phyloP scores from a whole-genome alignment of 2,113 vertebrate species.

The Chlorocebus sabaeus region DNA sequence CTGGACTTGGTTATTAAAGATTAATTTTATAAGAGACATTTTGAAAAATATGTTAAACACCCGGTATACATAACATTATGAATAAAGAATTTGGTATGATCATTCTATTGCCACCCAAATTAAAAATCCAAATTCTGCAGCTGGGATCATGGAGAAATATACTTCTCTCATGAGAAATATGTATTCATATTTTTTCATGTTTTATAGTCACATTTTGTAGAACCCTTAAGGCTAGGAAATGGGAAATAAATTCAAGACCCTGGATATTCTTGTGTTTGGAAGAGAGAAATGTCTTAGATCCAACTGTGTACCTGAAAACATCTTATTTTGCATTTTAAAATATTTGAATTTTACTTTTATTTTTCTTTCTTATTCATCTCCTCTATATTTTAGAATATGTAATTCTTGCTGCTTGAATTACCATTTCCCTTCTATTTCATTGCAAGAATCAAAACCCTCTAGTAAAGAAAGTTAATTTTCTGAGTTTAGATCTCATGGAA shows the following conservation, averaged over 20 bases:
- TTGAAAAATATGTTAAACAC: not conserved
- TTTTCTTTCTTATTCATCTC: not conserved
- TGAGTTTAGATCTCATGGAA: not conserved
- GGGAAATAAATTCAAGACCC: not conserved
- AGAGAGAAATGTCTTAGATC: not conserved
- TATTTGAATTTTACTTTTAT: not conserved
- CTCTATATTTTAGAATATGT: not conserved
- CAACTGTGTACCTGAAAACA: not conserved
- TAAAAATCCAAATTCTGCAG: not conserved
- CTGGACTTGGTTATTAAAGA: not conserved
- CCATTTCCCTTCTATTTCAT: not conserved
- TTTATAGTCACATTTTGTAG: not conserved
- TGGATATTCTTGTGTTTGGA: not conserved
- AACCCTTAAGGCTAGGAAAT: not conserved
- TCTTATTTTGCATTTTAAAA: not conserved
- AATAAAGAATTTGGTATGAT: not conserved
- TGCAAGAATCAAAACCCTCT: not conserved
- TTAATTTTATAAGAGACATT: constrained; percentile 2
- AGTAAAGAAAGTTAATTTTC: not conserved
- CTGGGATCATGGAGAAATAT: too few relatives aligned
- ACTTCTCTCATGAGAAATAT: not conserved
- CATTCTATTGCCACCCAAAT: not conserved
- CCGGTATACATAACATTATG: not conserved
- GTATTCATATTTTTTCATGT: not conserved
- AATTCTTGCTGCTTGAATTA: not conserved